Percentiles rank a stretch among this genome's conserved stretches.
These are phyloP conservation scores for Lycia hirtaria DNA, from an alignment of 2,888 invertebrate species.

Conservation along the genomic window DNA sequence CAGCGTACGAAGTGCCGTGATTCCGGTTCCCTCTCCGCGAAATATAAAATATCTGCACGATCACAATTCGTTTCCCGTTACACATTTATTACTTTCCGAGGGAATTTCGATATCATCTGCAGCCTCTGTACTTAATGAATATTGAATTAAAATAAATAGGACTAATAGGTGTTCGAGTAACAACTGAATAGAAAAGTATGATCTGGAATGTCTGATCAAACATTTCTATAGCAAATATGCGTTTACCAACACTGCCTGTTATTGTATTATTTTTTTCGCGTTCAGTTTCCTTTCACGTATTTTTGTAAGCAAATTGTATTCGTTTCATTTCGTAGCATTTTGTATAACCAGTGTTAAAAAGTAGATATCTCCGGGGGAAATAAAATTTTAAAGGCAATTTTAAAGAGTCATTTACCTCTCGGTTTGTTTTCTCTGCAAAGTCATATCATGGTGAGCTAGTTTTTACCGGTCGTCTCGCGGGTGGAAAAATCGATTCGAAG, in stretches of 20 bases:
- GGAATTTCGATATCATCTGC: conserved; percentile 41
- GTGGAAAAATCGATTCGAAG: conserved; percentile 64
- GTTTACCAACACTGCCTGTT: conserved; percentile 3
- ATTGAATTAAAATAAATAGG: conserved; percentile 22
- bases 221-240: conserved; percentile 14
- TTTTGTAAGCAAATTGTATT: conserved; percentile 39
- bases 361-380: conserved; percentile 46
- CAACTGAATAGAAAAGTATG: too few species aligned
- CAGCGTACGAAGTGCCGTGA: conserved; percentile 40
- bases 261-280: conserved; percentile 14
- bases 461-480: conserved; percentile 53
- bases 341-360: conserved; percentile 50
- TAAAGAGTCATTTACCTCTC: conserved; percentile 44
- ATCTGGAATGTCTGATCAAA: conserved; percentile 20
- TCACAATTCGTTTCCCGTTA: conserved; percentile 58
- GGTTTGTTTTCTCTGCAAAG: conserved; percentile 56
- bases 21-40: conserved; percentile 44
- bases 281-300: conserved; percentile 25
- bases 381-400: conserved; percentile 55
- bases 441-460: conserved; percentile 59
- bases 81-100: conserved; percentile 52
- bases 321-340: conserved; percentile 42
- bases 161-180: conserved; percentile 12
- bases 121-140: conserved; percentile 35
- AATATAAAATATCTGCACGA: conserved; percentile 62